Evolutionary conservation across 2,797 vertebrate species (phyloP), one percentile per base, ranked within the genome.

Genomic region (Pogoniulus pusillus): DNA sequence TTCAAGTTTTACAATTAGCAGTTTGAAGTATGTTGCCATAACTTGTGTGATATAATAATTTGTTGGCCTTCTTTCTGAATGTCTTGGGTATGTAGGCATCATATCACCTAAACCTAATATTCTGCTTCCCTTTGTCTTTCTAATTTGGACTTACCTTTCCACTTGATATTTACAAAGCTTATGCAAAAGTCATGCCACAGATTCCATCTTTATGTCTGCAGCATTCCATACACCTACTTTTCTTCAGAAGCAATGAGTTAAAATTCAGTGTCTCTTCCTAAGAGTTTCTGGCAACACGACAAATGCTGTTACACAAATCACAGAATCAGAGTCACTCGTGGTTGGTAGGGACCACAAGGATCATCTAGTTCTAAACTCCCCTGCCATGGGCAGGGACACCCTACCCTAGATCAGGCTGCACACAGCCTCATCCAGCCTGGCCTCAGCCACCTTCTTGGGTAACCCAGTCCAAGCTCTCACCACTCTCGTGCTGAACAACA

Each of bases 201-300:
- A 80, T 94, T 86, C 84, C 84, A 68, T 87, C 93, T 75, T 79
- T 75, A 54, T 93, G 86, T 72, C 84, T 90, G 85, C 80, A 88
- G 78, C 84, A 41, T 84, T 93, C 83, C 90, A 86, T 91, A 82
- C 94, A 83, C 84, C 64, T 88, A n/a, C 65, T 91, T 82, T 70
- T 84, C n/a, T 77, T 82, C 45, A 74, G 54, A 87, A 89, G 69
- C 60, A 85, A 86, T 86, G 49, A 94, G 49, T 64, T 90, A 84
- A 94, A 90, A 86, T 74, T 90, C 23, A 91, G 5, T 84, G 51
- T 82, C 62, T 91, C 43, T 82, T 93, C 72, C 39, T 87, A 58
- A 85, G 62, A 16, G 19, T 30, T 53, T 60, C 51, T 79, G 39
- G 88, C 51, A 64, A 64, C 55, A 88, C 77, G 58, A 54, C 35